Evolutionary conservation across 92 coral and sea anemone species (phyloP), one percentile per base, ranked within the genome.

Genomic region (Hydrozoanthus gracilis): DNA sequence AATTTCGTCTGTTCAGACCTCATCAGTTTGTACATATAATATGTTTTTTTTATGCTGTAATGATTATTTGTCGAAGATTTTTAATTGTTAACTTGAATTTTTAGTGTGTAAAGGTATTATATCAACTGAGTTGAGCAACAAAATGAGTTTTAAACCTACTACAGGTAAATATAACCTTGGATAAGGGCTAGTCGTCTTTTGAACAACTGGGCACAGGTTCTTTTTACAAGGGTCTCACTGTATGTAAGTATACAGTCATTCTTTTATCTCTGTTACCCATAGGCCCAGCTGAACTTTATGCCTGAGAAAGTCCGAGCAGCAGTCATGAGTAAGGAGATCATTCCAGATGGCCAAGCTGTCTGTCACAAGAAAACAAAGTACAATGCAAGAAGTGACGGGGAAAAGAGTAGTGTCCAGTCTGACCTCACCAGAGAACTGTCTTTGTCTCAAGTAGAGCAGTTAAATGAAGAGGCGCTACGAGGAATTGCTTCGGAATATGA

Each of bases 241-340:
- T 27, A 0, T 27, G 39, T 27, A 27, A 27, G 39, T 27, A 27
- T 2, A 27, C 2, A 27, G n/a, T n/a, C 39, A 9, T n/a, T 72
- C 58, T 51, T 60, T 18, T 45, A 8, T 39, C 39, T 27, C 39
- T 27, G 39, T 9, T 18, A 10, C 12, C 35, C 44, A 4, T 51
- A 89, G 93, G 86, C 79, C 10, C 95, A 89, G 47, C 72, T 92
- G 51, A 86, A 93, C 15, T 87, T 94, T 56, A 92, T 94, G 94
- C 95, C 95, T 51, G 98, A 94, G 71, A 94, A 94, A 83, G 89
- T 94, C 15, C 94, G 98, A 4, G 89, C 95, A 3, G 92, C 94
- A 7, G 93, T 94, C 9, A 83, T 93, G 72, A 91, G 89, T 51
- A 88, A 87, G 56, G 98, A 92, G 50, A 91, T 92, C 56, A 88